Percentiles rank a stretch among this genome's conserved stretches.
These are phyloP conservation scores for Mastigias papua DNA, from an alignment of 30 jellyfish, hydroid and myxozoan genomes.

Conservation along the genomic window DNA sequence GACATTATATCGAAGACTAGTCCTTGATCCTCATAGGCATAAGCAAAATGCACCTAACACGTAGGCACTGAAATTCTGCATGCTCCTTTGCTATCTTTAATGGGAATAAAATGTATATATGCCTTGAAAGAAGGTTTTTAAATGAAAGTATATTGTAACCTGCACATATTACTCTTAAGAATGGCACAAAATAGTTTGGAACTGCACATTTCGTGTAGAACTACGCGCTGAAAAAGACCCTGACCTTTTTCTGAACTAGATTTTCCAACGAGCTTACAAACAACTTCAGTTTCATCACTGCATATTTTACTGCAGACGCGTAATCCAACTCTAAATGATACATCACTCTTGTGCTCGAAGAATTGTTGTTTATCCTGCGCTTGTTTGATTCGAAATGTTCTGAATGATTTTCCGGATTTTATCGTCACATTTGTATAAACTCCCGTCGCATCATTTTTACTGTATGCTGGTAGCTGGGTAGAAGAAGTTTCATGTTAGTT, in stretches of 20 bases:
- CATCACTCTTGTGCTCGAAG: neutral
- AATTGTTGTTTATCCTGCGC: neutral
- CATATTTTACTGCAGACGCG: neutral
- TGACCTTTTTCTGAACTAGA: neutral
- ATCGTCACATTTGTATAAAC: neutral
- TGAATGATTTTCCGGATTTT: neutral
- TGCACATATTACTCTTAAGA: too few relatives aligned
- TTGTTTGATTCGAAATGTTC: neutral
- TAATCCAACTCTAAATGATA: neutral
- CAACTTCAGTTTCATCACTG: neutral
- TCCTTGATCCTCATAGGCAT: too few relatives aligned
- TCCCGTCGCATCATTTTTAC: neutral
- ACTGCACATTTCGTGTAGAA: too few relatives aligned
- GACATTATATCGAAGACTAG: too few relatives aligned
- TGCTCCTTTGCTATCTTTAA: too few relatives aligned
- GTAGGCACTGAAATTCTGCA: too few relatives aligned
- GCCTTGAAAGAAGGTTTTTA: too few relatives aligned
- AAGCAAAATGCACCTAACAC: too few relatives aligned
- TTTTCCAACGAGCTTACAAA: neutral
- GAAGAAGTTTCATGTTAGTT: neutral
- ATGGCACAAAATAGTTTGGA: too few relatives aligned
- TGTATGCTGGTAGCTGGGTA: neutral
- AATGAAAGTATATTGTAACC: too few relatives aligned
- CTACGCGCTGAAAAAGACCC: too few relatives aligned
- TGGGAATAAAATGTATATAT: too few relatives aligned